Conservation (phyloP, 2,113 vertebrate genomes). For the Lepus americanus region DNA sequence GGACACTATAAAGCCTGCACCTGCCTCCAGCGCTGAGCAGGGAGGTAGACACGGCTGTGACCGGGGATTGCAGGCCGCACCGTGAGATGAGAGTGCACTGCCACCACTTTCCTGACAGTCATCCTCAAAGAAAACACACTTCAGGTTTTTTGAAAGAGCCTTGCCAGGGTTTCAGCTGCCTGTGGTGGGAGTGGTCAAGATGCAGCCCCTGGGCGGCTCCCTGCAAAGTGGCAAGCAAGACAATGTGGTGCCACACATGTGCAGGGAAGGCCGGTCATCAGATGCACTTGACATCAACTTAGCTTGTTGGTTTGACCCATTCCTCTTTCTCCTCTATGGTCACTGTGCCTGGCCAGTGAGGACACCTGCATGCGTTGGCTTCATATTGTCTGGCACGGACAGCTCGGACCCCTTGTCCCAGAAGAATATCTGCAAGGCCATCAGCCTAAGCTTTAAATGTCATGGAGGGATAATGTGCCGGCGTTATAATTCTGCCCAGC, state of each 20-base stretch:
- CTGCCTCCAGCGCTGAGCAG: background rate
- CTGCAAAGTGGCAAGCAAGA: background rate
- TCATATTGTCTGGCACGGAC: background rate
- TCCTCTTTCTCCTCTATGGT: background rate
- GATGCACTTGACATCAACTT: accelerated
- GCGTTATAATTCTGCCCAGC: background rate
- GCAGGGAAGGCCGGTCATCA: background rate
- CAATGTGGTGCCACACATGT: background rate
- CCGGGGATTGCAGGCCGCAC: background rate
- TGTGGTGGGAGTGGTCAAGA: background rate
- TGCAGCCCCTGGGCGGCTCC: background rate
- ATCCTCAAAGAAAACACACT: background rate
- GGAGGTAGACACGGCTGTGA: background rate
- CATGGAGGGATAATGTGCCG: background rate
- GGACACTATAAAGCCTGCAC: background rate
- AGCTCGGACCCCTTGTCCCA: background rate
- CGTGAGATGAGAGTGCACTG: background rate
- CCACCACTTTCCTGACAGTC: accelerated
- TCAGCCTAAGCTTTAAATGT: background rate
- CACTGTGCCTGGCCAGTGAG: background rate
- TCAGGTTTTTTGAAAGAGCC: background rate
- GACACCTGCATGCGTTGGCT: accelerated
- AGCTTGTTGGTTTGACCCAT: accelerated
- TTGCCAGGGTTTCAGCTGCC: accelerated
- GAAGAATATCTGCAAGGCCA: background rate